Percentiles rank a stretch among this genome's conserved stretches.
phyloP scores from a whole-genome alignment of 1,140 invertebrate genomes.

The Saccostrea echinata region DNA sequence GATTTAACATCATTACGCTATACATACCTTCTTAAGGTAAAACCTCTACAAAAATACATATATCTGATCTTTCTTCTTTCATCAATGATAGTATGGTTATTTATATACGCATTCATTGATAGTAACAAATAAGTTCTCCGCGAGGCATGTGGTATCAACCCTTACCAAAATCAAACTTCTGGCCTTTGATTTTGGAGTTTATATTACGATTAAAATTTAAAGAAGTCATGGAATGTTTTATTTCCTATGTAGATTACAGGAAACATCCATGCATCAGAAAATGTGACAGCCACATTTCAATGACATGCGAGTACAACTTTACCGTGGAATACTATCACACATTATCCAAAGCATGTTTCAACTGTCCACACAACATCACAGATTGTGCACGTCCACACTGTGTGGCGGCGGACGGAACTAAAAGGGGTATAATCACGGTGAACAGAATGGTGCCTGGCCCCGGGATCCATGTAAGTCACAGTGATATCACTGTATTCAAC shows the following conservation, averaged over 20 bases:
- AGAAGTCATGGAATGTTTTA: too few species aligned
- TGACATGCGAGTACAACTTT: conserved; percentile 87
- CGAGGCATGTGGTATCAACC: too few species aligned
- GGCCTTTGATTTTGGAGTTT: background rate
- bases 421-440: conserved; percentile 87
- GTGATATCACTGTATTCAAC: too few species aligned
- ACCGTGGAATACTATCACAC: conserved; percentile 89
- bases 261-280: conserved; percentile 86
- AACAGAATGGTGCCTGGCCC: conserved; percentile 94
- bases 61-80: too few species aligned
- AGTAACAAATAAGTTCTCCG: too few species aligned
- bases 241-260: conserved; percentile 63
- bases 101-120: too few species aligned
- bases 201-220: too few species aligned
- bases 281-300: conserved; percentile 85
- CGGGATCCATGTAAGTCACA: conserved; percentile 84
- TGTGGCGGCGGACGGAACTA: conserved; percentile 89
- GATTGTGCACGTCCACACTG: conserved; percentile 91
- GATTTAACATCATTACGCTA: too few species aligned
- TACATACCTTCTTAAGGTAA: too few species aligned
- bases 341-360: conserved; percentile 89
- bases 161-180: too few species aligned
- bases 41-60: too few species aligned
- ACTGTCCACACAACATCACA: conserved; percentile 88
- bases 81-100: too few species aligned